Percentiles rank a stretch among this genome's conserved stretches.
Conservation (phyloP, 37 sponge, comb jelly and placozoan genomes). For the Spongilla lacustris region DNA sequence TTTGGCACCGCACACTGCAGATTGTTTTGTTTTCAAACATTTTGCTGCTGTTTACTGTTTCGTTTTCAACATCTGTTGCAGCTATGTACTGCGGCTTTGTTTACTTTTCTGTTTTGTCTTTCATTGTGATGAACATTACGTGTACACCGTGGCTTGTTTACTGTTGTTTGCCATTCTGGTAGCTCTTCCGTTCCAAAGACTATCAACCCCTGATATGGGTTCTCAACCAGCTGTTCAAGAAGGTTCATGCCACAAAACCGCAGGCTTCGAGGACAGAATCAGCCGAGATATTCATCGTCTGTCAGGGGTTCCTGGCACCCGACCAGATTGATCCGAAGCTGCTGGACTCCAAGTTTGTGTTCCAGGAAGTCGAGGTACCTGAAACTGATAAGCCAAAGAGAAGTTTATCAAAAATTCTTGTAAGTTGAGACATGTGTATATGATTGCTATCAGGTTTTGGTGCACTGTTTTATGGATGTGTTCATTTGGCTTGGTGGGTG, state of each 20-base stretch:
- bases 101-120: neutral
- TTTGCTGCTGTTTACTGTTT: no score
- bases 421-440: neutral
- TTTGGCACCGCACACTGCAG: no score
- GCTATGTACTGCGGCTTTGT: no score
- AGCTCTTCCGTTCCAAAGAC: constrained; percentile 97
- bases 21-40: no score
- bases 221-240: constrained; percentile 93
- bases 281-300: constrained; percentile 98
- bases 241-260: constrained; percentile 95
- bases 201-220: constrained; percentile 94
- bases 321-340: constrained; percentile 93
- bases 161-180: neutral
- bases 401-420: constrained; percentile 43
- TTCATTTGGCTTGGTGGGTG: neutral
- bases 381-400: constrained; percentile 37
- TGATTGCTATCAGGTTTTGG: neutral
- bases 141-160: neutral
- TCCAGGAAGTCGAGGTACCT: constrained; percentile 62
- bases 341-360: constrained; percentile 85
- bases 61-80: no score
- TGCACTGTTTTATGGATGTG: neutral
- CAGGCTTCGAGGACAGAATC: constrained; percentile 96
- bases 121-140: no score
- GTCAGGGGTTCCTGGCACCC: constrained; percentile 89